A percentile compares a stretch with the other conserved stretches of the same genome.
phyloP scores from a whole-genome alignment of 2,888 invertebrate genomes.

The Ophioninae sp. region DNA sequence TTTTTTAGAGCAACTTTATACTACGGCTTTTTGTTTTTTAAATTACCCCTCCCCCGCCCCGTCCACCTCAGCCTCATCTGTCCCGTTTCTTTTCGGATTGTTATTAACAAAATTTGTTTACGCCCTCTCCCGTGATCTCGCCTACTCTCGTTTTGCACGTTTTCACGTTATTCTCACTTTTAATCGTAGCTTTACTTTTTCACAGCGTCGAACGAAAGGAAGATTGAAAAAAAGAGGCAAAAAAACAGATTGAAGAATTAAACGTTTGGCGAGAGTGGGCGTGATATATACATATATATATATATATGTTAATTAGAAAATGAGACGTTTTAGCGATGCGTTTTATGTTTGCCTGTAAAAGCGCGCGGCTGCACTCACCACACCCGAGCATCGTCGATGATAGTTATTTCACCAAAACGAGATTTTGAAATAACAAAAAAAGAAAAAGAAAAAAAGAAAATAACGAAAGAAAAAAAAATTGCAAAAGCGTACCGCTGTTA shows the following conservation, averaged over 20 bases:
- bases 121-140: conserved; percentile 32
- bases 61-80: not conserved
- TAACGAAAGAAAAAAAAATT: conserved; percentile 15
- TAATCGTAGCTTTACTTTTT: not conserved
- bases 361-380: conserved; percentile 50
- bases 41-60: not conserved
- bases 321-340: conserved; percentile 34
- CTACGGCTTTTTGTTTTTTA: conserved; percentile 40
- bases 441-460: conserved; percentile 9
- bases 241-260: not conserved
- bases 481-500: conserved; percentile 12
- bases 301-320: conserved; percentile 47
- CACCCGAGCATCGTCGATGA: conserved; percentile 28
- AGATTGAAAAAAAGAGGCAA: not conserved
- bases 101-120: conserved; percentile 35
- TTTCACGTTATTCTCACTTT: not conserved
- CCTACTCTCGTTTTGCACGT: conserved; percentile 28
- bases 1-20: conserved; percentile 46
- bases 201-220: not conserved
- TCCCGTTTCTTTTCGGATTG: conserved; percentile 12
- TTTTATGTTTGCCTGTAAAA: conserved; percentile 52
- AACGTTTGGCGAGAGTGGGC: conserved; percentile 9
- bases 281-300: too few species aligned
- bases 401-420: conserved; percentile 39
- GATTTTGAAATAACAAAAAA: too few species aligned